Evolutionary conservation across 2,888 invertebrate genomes (phyloP).

Genomic region (Mesoligia furuncula): DNA sequence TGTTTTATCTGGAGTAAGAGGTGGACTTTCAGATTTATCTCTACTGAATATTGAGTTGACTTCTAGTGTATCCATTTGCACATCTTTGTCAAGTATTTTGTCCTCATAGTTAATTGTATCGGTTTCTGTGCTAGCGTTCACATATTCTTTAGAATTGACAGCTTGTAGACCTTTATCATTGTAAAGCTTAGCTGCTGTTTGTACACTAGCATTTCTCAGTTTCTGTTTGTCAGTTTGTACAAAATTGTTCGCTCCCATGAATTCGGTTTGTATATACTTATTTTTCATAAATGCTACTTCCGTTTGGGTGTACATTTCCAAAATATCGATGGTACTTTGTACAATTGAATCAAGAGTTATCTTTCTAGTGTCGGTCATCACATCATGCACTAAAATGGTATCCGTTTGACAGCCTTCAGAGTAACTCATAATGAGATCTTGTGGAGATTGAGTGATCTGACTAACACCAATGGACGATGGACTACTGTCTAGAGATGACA

Average conservation of each 20-base stretch:
- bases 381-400: constrained; percentile 81
- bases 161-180: constrained; percentile 78
- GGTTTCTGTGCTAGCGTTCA: constrained; percentile 77
- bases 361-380: constrained; percentile 82
- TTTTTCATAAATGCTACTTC: constrained; percentile 81
- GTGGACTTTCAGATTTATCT: constrained; percentile 87
- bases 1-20: constrained; percentile 82
- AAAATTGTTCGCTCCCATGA: constrained; percentile 70
- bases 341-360: constrained; percentile 83
- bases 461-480: constrained; percentile 83
- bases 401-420: constrained; percentile 87
- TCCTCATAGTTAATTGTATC: constrained; percentile 58
- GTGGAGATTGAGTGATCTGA: constrained; percentile 82
- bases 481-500: constrained; percentile 81
- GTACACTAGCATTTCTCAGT: constrained; percentile 75
- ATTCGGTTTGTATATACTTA: constrained; percentile 81
- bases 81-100: constrained; percentile 63
- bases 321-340: constrained; percentile 78
- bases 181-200: constrained; percentile 76
- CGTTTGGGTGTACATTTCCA: constrained; percentile 85
- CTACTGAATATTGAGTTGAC: constrained; percentile 62
- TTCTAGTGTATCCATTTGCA: constrained; percentile 54
- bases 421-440: constrained; percentile 79
- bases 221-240: constrained; percentile 83
- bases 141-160: constrained; percentile 64